phyloP scores from a whole-genome alignment of 2,888 invertebrate species.

The Pimpla rufipes region DNA sequence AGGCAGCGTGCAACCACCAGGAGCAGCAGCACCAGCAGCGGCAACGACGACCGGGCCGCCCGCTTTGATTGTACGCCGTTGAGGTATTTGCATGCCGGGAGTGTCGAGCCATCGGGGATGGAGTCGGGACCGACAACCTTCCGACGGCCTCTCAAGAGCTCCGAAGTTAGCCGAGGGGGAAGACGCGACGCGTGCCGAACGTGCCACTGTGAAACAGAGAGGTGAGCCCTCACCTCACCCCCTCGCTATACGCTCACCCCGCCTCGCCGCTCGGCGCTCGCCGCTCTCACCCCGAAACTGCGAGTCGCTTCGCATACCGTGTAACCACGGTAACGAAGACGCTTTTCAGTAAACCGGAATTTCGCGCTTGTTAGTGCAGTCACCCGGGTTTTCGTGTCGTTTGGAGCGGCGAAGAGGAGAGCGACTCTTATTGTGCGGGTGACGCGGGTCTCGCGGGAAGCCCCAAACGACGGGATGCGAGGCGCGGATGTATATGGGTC shows the following conservation, averaged over 20 bases:
- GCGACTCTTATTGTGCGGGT: not conserved
- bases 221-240: not conserved
- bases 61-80: constrained; percentile 78
- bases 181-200: constrained; percentile 70
- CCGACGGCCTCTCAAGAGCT: constrained; percentile 40
- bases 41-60: constrained; percentile 47
- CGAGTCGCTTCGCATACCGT: constrained; percentile 22
- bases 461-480: too few species aligned
- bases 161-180: constrained; percentile 45
- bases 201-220: constrained; percentile 60
- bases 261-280: too few species aligned
- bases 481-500: too few species aligned
- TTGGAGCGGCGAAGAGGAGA: not conserved
- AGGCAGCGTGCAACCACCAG: too few species aligned
- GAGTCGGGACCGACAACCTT: constrained; percentile 26
- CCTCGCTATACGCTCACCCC: too few species aligned
- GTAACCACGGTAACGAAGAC: constrained; percentile 44
- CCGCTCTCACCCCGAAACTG: not conserved
- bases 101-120: constrained; percentile 35
- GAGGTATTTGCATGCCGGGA: constrained; percentile 76
- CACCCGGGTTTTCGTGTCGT: not conserved
- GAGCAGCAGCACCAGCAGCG: not conserved
- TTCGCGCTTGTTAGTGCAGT: constrained; percentile 15
- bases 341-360: constrained; percentile 19
- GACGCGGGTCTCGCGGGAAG: too few species aligned